Base-by-base conservation (phyloP, 2,888 invertebrate species). In the Tupiocoris notatus region DNA sequence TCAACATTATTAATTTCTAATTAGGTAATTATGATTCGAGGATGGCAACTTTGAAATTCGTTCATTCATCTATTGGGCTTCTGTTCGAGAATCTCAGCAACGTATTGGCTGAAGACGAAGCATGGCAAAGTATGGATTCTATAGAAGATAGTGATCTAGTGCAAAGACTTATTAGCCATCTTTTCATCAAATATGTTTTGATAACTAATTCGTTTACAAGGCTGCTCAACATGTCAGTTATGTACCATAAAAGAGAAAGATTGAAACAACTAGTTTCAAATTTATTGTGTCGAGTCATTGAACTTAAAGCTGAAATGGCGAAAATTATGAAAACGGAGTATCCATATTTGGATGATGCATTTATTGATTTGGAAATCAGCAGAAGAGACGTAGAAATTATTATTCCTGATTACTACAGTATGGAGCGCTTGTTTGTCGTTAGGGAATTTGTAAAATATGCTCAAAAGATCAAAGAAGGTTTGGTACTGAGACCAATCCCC, bases 141-240 rank as follows among this genome's bases (percentile, higher is more conserved):
- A 59, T 59, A 3, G 17, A 3, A 2, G 59, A 59, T n/a, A 20
- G 3, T 17, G 20, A 59, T 59, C 20, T 9, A 9, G 59, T n/a
- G n/a, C 20, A 59, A n/a, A 9, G 20, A n/a, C n/a, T 59, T 6
- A n/a, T 59, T n/a, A 9, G 7, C 20, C 3, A n/a, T 6, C 59
- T 59, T 3, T 73, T n/a, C 21, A 39, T 73, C 16, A 73, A 73
- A 63, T 73, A 62, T 54, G 62, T 73, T 62, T 62, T 73, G 73
- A 16, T 73, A 21, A 54, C 73, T 0, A 73, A 73, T 21, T 73
- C 73, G 9, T 62, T 73, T n/a, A 23, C 39, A 39, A 73, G 62
- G 54, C 25, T 73, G 7, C 22, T 63, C 0, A 73, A 73, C 73
- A 73, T 73, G 73, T 62, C 62, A 1, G 73, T 73, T 0, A 20